phyloP scores from a whole-genome alignment of 2,797 vertebrate genomes.

The Notolabrus celidotus region DNA sequence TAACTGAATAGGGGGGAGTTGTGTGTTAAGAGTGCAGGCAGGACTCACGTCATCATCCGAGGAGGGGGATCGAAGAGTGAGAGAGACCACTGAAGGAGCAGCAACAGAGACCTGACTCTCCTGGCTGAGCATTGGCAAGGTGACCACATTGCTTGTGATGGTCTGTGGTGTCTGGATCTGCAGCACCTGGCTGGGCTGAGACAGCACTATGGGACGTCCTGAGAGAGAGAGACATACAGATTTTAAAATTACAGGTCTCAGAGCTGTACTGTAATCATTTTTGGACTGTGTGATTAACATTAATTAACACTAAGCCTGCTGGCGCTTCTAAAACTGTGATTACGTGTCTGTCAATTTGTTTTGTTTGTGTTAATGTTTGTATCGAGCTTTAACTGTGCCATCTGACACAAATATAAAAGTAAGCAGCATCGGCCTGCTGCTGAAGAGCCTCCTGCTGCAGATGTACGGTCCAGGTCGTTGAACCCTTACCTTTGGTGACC shows the following conservation, averaged over 20 bases:
- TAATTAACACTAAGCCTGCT: conserved; percentile 10
- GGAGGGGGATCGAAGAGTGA: conserved; percentile 67
- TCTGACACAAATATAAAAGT: conserved; percentile 5
- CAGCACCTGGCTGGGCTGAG: conserved; percentile 87
- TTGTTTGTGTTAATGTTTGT: conserved; percentile 2
- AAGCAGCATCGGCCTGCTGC: conserved; percentile 13
- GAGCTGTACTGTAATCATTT: conserved; percentile 39
- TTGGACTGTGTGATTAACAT: conserved; percentile 42
- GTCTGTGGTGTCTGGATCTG: conserved; percentile 88
- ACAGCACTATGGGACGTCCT: conserved; percentile 89
- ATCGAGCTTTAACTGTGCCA: conserved; percentile 5
- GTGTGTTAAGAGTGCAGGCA: neutral
- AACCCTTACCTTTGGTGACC: conserved; percentile 41
- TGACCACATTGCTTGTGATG: conserved; percentile 80
- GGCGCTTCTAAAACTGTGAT: conserved; percentile 17
- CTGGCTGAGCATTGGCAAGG: conserved; percentile 80
- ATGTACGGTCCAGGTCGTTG: conserved; percentile 30
- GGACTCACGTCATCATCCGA: conserved; percentile 92
- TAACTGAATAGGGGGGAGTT: neutral
- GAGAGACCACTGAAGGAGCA: conserved; percentile 61
- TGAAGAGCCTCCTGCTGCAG: conserved; percentile 37
- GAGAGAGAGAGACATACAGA: conserved; percentile 32
- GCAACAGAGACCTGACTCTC: conserved; percentile 74
- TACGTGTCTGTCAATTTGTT: conserved; percentile 22
- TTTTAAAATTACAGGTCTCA: conserved; percentile 51